These are phyloP conservation scores for Ptychodera flava DNA, from an alignment of 35 echinoderm and acorn worm species.

Conservation along the genomic window DNA sequence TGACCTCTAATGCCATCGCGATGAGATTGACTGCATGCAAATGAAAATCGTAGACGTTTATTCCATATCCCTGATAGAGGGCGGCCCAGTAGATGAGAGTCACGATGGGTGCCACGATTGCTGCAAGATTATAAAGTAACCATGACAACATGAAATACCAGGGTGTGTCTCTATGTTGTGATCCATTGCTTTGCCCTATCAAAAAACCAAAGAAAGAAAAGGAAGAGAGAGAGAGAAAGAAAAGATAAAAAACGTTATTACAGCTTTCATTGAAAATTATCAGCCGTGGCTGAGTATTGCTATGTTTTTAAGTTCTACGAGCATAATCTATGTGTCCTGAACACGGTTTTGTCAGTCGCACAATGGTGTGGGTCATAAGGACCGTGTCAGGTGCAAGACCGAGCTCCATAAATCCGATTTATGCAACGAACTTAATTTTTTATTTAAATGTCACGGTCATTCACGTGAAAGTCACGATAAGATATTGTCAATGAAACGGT, in stretches of 20 bases:
- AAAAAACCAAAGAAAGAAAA: neutral
- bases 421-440: too few relatives aligned
- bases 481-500: neutral
- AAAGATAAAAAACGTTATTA: too few relatives aligned
- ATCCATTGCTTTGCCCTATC: neutral
- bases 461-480: too few relatives aligned
- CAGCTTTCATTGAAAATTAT: too few relatives aligned
- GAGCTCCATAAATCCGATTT: too few relatives aligned
- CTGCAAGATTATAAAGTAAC: neutral
- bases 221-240: neutral
- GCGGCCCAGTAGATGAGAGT: neutral
- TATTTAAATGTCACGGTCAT: too few relatives aligned
- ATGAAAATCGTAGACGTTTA: neutral
- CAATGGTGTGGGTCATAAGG: too few relatives aligned
- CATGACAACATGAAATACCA: slow-evolving; percentile 1
- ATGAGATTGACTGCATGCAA: neutral
- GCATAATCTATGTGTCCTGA: too few relatives aligned
- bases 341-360: too few relatives aligned
- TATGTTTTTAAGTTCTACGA: too few relatives aligned
- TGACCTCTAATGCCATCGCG: neutral
- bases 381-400: too few relatives aligned
- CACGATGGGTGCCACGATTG: neutral
- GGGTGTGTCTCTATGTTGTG: neutral
- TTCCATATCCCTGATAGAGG: neutral
- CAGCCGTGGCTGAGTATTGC: too few relatives aligned